Base-by-base conservation (phyloP, 2,797 vertebrate species). In the Cacajao melanocephalus region DNA sequence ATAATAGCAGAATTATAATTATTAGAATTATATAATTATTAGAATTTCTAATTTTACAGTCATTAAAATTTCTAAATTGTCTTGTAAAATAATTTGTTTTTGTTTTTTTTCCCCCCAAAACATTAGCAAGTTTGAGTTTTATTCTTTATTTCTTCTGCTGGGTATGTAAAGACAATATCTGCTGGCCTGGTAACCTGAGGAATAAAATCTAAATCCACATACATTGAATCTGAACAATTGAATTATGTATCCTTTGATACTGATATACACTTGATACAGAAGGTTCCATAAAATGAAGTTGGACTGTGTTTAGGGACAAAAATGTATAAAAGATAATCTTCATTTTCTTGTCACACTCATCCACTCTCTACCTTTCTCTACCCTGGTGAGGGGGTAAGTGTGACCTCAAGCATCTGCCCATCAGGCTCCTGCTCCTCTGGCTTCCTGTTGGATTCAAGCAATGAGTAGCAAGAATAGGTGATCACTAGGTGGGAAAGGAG, bases 271-370 rank as follows among this genome's bases (percentile, higher is more conserved):
- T 64, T 95, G 39, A 70, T 82, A 72, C 10, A 61, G 26, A 88
- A 94, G 44, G 9, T 46, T 90, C 57, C 72, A 73, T 88, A 72
- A 92, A 85, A 93, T 97, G 48, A 93, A 93, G 67, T 82, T 89
- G 50, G 30, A 2, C n/a, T 10, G 7, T 70, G 4, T 78, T 92
- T 78, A 80, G 28, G 55, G 3, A 2, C 4, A 30, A 61, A 22
- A 22, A 12, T 61, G 30, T 78, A 44, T 73, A 39, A 92, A 96
- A 48, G 36, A 39, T 41, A 67, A 67, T 85, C 30, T 84, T 50
- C 15, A 50, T 88, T 58, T 57, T 15, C 15, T 48, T 36, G 8
- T 88, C 11, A 33, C 10, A 9, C 5, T 13, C 28, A 10, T 9
- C 15, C 33, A n/a, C 8, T 80, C 22, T 1, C 24, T 15, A 4